Evolutionary conservation across 2,113 vertebrate species (phyloP).

Genomic region (Stigmatopora nigra): DNA sequence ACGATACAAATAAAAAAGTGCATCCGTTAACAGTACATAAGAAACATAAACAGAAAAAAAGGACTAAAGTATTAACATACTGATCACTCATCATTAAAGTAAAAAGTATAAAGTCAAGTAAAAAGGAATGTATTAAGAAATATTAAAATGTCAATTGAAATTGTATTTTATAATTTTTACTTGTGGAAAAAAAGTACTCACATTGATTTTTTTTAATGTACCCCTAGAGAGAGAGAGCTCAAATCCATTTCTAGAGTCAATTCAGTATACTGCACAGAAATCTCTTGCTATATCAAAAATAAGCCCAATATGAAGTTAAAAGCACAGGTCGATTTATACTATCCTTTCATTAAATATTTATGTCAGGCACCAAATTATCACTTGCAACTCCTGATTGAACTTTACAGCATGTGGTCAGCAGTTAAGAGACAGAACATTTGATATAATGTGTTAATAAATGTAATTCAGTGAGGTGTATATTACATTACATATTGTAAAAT

Average conservation of each 20-base stretch:
- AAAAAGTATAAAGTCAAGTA: too few species aligned
- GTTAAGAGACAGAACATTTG: background rate
- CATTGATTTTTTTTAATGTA: too few species aligned
- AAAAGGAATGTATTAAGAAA: too few species aligned
- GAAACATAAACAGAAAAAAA: too few species aligned
- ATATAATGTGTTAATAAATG: background rate
- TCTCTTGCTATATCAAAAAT: conserved; percentile 37
- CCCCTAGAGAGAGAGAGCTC: too few species aligned
- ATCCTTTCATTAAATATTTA: conserved; percentile 50
- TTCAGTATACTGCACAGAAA: conserved; percentile 19
- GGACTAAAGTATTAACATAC: too few species aligned
- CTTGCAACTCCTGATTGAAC: conserved; percentile 13
- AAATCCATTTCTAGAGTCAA: background rate
- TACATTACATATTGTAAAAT: background rate
- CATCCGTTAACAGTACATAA: too few species aligned
- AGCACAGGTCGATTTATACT: conserved; percentile 38
- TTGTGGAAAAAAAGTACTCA: background rate
- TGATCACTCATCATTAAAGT: too few species aligned
- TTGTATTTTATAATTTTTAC: too few species aligned
- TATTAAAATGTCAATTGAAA: too few species aligned
- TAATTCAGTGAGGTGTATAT: background rate
- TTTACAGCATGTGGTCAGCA: conserved; percentile 19
- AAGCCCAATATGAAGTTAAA: conserved; percentile 29
- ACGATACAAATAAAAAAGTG: too few species aligned
- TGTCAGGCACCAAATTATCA: conserved; percentile 32